Base-by-base conservation (phyloP, 2,797 vertebrate species). In the Amazona finschi region DNA sequence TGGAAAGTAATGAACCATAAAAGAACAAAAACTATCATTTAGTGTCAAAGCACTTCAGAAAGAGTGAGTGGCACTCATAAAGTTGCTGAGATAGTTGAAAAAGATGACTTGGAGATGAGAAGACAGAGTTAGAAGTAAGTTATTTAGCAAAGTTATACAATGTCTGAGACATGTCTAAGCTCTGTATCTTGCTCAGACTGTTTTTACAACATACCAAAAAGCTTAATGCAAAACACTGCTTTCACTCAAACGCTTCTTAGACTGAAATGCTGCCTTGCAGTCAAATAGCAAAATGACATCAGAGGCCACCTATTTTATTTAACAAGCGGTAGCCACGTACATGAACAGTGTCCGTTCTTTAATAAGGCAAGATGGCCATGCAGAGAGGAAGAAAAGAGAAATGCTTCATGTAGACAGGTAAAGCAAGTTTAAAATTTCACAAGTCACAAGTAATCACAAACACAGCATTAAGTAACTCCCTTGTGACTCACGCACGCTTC, bases 401-500 rank as follows among this genome's bases (percentile, higher is more conserved):
- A 30, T 15, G 36, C 66, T 89, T 87, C 62, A 55, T 2, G 31
- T 9, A 81, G 69, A 81, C 80, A 93, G 90, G 93, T 60, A 95
- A 91, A 90, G 82, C 88, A 81, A 91, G 93, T 78, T 93, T 79
- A 83, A 66, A 65, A 81, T 93, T 91, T 94, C 90, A 74, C 81
- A 93, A 96, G 89, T 58, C 86, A 84, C n/a, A 1, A 78, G 90
- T 50, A 93, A 78, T 71, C 82, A 75, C 74, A 83, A 91, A 89
- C 39, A 81, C 31, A 74, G 46, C 41, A 79, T 88, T 47, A 65
- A 66, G 60, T 36, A 82, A 95, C 87, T 95, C 91, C 65, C 87
- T 44, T 30, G 46, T 90, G 94, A 96, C 80, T 97, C 95, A 97
- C 2, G 15, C 33, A 38, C 49, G 78, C 38, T 83, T 46, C 27